phyloP scores from a whole-genome alignment of 2,113 vertebrate species.

The Grus americana region DNA sequence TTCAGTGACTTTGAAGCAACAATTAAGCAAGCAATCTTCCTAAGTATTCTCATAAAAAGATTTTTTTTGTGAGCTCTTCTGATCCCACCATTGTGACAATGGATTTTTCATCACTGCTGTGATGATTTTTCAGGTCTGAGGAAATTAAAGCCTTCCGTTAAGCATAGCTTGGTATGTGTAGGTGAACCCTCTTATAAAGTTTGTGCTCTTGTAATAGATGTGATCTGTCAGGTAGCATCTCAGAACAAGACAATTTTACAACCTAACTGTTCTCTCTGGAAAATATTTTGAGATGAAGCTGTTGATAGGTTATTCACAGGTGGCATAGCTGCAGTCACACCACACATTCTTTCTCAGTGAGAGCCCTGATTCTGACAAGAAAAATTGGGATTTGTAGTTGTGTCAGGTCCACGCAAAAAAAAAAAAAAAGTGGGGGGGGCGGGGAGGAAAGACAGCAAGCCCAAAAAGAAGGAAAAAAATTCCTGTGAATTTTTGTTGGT shows the following conservation, averaged over 20 bases:
- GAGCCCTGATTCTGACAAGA: neutral
- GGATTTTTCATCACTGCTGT: neutral
- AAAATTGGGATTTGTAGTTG: conserved; percentile 7
- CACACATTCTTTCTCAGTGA: neutral
- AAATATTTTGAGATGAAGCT: conserved; percentile 38
- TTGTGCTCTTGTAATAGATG: neutral
- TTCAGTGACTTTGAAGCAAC: neutral
- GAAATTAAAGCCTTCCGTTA: neutral
- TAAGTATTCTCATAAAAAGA: neutral
- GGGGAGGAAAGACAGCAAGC: neutral
- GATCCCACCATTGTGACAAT: neutral
- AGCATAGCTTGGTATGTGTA: neutral
- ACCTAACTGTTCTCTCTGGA: neutral
- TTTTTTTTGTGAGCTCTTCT: neutral
- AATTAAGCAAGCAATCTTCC: neutral
- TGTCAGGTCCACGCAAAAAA: neutral
- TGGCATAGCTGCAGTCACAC: neutral
- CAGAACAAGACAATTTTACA: conserved; percentile 33
- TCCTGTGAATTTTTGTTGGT: neutral
- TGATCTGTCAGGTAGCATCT: neutral
- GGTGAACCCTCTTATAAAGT: neutral
- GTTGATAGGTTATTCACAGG: conserved; percentile 31
- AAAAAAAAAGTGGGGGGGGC: too few relatives aligned
- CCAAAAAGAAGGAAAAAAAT: neutral
- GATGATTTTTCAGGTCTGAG: neutral